Evolutionary conservation across 2,113 vertebrate species (phyloP).

Genomic region (Apistogramma diplotaenia): DNA sequence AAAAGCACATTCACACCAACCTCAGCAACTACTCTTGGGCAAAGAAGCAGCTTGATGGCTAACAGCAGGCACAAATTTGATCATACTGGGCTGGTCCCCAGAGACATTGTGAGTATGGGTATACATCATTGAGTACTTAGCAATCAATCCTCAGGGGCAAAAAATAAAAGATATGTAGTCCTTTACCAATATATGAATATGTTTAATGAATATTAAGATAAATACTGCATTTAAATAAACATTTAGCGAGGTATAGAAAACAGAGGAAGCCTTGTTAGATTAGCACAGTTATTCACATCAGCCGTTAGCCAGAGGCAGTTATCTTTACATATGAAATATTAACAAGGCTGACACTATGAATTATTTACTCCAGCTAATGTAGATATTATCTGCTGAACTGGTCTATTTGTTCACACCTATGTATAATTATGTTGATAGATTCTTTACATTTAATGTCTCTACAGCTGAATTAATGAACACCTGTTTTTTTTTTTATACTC

Average conservation of each 20-base stretch:
- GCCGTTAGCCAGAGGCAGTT: slow-evolving; percentile 22
- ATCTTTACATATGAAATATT: slow-evolving; percentile 36
- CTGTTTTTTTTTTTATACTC: background rate
- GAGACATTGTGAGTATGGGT: slow-evolving; percentile 6
- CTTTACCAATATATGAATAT: background rate
- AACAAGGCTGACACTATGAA: slow-evolving; percentile 22
- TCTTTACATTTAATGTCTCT: background rate
- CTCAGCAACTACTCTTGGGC: background rate
- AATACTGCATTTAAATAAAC: background rate
- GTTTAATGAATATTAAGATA: slow-evolving; percentile 36
- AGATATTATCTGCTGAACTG: slow-evolving; percentile 25
- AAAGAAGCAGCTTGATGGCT: slow-evolving; percentile 8
- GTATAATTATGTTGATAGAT: slow-evolving; percentile 1
- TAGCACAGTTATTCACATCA: slow-evolving; percentile 23
- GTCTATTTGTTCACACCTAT: slow-evolving; percentile 37
- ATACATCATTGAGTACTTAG: slow-evolving; percentile 40
- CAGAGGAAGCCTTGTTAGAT: background rate
- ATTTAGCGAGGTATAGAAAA: slow-evolving; percentile 17
- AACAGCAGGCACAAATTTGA: slow-evolving; percentile 27
- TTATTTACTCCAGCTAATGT: slow-evolving; percentile 42
- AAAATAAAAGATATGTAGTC: background rate
- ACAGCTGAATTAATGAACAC: background rate
- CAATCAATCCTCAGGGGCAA: slow-evolving; percentile 38
- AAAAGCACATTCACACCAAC: background rate
- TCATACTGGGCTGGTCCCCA: slow-evolving; percentile 17